Evolutionary conservation across 2,888 invertebrate species (phyloP).

Genomic region (Mythimna impura): DNA sequence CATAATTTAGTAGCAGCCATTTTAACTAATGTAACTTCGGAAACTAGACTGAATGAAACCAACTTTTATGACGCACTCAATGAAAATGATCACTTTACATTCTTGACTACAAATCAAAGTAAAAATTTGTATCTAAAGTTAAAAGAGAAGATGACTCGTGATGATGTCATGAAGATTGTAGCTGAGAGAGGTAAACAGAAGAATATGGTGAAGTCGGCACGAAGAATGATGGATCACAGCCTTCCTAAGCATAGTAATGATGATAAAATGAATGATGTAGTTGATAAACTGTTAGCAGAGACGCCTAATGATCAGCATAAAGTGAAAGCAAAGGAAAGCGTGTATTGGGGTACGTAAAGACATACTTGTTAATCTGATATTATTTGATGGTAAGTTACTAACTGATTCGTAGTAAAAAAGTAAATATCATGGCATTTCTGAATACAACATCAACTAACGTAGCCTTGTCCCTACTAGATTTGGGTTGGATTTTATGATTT

Average conservation of each 20-base stretch:
- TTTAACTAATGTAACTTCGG: constrained; percentile 72
- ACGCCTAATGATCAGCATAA: constrained; percentile 77
- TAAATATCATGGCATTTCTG: no score
- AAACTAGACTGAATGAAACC: constrained; percentile 75
- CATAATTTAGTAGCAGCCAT: constrained; percentile 71
- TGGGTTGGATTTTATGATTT: no score
- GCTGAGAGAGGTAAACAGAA: constrained; percentile 65
- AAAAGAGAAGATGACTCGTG: constrained; percentile 84
- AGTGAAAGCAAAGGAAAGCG: constrained; percentile 71
- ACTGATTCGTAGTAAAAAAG: no score
- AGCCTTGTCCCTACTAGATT: no score
- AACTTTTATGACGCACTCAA: constrained; percentile 79
- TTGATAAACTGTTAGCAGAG: constrained; percentile 81
- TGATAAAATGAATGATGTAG: constrained; percentile 72
- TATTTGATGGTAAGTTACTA: no score
- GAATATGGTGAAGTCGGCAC: constrained; percentile 72
- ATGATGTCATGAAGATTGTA: constrained; percentile 79
- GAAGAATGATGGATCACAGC: constrained; percentile 72
- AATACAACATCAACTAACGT: no score
- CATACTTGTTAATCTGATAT: no score
- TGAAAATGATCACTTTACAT: constrained; percentile 76
- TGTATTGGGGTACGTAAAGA: constrained; percentile 79
- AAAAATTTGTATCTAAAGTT: constrained; percentile 81
- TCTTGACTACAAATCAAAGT: constrained; percentile 68
- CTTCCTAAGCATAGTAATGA: constrained; percentile 58